phyloP scores from a whole-genome alignment of 2,888 invertebrate genomes.

The Conops quadrifasciatus region DNA sequence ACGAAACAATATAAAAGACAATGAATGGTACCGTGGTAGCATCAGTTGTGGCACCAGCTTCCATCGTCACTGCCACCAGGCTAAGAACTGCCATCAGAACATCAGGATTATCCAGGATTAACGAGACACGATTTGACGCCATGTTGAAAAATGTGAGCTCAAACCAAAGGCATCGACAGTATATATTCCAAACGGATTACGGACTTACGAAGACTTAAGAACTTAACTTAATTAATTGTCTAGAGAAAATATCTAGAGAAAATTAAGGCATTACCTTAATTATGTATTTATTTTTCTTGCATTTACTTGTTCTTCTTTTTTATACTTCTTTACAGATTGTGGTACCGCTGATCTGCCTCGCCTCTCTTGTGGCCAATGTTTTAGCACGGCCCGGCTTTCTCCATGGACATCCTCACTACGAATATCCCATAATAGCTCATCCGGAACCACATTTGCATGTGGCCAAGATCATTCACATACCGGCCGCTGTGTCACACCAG shows the following conservation, averaged over 20 bases:
- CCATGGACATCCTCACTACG: constrained; percentile 57
- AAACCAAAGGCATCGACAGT: not conserved
- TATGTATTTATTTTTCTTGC: not conserved
- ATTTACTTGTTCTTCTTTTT: not conserved
- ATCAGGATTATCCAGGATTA: constrained; percentile 37
- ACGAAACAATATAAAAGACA: constrained; percentile 62
- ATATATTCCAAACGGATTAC: not conserved
- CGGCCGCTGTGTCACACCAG: constrained; percentile 61
- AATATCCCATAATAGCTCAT: constrained; percentile 44
- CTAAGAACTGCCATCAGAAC: constrained; percentile 39
- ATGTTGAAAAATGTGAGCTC: constrained; percentile 55
- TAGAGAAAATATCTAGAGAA: not conserved
- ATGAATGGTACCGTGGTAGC: constrained; percentile 49
- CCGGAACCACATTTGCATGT: constrained; percentile 56
- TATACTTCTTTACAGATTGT: constrained; percentile 42
- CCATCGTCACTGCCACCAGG: constrained; percentile 33
- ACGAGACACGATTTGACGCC: constrained; percentile 1
- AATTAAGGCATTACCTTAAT: not conserved
- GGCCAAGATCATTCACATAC: constrained; percentile 58
- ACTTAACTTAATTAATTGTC: too few relatives aligned
- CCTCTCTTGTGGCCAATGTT: constrained; percentile 41
- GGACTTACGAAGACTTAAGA: not conserved
- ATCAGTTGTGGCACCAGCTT: constrained; percentile 54
- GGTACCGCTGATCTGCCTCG: constrained; percentile 46
- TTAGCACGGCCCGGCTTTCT: constrained; percentile 60